These are phyloP conservation scores for Gallinago jamesoni DNA, from an alignment of 2,113 vertebrate species.

Conservation along the genomic window DNA sequence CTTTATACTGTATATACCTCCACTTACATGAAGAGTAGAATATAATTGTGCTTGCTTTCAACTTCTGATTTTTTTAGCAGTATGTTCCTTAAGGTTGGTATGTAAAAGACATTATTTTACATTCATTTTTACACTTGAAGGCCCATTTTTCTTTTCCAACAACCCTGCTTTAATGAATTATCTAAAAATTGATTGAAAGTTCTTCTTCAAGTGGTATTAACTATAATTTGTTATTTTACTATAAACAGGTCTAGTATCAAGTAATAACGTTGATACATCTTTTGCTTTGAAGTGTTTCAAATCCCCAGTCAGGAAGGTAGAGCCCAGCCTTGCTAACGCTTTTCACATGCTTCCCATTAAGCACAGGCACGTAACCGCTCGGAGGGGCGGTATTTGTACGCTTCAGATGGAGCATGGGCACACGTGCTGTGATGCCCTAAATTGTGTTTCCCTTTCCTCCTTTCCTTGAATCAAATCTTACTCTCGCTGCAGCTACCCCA, in stretches of 20 bases:
- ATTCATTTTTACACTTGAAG: neutral
- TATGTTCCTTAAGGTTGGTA: neutral
- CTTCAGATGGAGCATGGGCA: neutral
- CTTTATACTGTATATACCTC: neutral
- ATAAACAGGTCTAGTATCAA: neutral
- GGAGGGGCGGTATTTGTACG: neutral
- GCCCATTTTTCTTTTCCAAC: neutral
- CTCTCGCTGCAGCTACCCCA: neutral
- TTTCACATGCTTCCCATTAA: slow-evolving; percentile 7
- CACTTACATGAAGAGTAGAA: neutral
- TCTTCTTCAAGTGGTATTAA: neutral
- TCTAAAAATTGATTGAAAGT: neutral
- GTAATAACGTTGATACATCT: neutral
- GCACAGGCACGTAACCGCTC: neutral
- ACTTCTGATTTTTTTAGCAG: neutral
- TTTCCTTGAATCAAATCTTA: neutral
- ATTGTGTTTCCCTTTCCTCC: neutral
- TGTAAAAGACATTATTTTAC: neutral
- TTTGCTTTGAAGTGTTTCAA: neutral
- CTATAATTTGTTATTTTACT: neutral
- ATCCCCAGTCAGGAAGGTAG: neutral
- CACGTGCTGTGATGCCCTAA: neutral
- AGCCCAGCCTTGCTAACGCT: neutral
- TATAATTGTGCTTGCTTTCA: neutral
- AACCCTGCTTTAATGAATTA: neutral